These are phyloP conservation scores for Thalassophryne amazonica DNA, from an alignment of 2,797 vertebrate genomes.

Conservation along the genomic window DNA sequence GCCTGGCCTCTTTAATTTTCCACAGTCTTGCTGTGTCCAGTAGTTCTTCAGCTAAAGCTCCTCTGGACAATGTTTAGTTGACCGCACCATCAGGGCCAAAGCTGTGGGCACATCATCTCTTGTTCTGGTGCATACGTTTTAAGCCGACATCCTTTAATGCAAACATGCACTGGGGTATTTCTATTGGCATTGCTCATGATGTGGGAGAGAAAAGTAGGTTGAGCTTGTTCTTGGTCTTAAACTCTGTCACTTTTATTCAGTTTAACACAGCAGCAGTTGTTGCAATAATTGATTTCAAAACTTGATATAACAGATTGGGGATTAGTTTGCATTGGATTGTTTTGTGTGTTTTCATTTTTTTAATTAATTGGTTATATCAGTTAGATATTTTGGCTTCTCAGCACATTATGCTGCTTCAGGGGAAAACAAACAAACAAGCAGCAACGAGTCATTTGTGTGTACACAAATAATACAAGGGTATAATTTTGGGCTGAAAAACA, in stretches of 20 bases:
- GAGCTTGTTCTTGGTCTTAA: constrained; percentile 13
- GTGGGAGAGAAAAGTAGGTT: constrained; percentile 13
- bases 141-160: constrained; percentile 30
- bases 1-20: constrained; percentile 34
- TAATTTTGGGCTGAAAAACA: too few species aligned
- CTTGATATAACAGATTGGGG: not conserved
- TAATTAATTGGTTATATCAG: too few species aligned
- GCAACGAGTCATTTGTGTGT: too few species aligned
- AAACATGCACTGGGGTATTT: constrained; percentile 33
- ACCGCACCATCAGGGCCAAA: constrained; percentile 31
- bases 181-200: constrained; percentile 27
- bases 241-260: constrained; percentile 1
- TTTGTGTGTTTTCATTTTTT: too few species aligned
- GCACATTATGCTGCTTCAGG: too few species aligned
- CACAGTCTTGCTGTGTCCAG: constrained; percentile 26
- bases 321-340: too few species aligned
- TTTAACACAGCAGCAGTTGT: not conserved
- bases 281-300: not conserved
- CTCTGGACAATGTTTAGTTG: constrained; percentile 10
- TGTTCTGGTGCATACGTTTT: constrained; percentile 17
- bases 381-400: too few species aligned
- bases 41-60: constrained; percentile 20
- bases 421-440: too few species aligned
- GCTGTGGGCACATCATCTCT: constrained; percentile 30
- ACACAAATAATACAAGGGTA: too few species aligned